phyloP scores from a whole-genome alignment of 2,888 invertebrate species.

The Coenonympha arcania region DNA sequence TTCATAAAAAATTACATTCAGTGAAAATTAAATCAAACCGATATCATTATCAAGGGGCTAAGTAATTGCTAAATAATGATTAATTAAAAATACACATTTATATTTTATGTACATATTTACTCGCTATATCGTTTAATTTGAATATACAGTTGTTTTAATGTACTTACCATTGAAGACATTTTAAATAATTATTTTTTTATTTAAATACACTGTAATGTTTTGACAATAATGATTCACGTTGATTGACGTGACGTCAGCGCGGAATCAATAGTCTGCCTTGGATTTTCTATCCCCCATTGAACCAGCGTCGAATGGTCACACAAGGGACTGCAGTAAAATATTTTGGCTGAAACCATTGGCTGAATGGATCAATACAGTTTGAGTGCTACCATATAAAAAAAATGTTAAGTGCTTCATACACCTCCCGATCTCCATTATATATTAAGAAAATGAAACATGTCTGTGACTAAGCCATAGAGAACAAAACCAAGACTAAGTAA shows the following conservation, averaged over 20 bases:
- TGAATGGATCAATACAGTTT: neutral
- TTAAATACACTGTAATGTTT: constrained; percentile 35
- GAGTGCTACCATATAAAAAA: too few relatives aligned
- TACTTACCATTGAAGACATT: constrained; percentile 65
- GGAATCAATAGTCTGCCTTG: constrained; percentile 20
- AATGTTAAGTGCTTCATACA: too few relatives aligned
- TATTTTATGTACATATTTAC: too few relatives aligned
- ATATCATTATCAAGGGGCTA: too few relatives aligned
- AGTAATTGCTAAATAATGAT: constrained; percentile 1
- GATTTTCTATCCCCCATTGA: constrained; percentile 39
- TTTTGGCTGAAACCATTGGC: neutral
- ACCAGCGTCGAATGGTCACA: constrained; percentile 36
- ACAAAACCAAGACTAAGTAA: too few relatives aligned
- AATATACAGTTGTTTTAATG: neutral
- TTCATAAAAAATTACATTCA: too few relatives aligned
- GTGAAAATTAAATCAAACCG: too few relatives aligned
- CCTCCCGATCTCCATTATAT: too few relatives aligned
- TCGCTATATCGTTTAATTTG: too few relatives aligned
- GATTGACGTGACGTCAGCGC: constrained; percentile 55
- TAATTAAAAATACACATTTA: neutral
- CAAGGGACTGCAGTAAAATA: constrained; percentile 25
- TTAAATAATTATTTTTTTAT: constrained; percentile 31
- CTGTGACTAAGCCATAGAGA: too few relatives aligned
- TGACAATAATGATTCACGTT: constrained; percentile 60
- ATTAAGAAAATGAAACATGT: too few relatives aligned